Conservation (phyloP, 2,888 invertebrate genomes). For the Euplagia quadripunctaria region DNA sequence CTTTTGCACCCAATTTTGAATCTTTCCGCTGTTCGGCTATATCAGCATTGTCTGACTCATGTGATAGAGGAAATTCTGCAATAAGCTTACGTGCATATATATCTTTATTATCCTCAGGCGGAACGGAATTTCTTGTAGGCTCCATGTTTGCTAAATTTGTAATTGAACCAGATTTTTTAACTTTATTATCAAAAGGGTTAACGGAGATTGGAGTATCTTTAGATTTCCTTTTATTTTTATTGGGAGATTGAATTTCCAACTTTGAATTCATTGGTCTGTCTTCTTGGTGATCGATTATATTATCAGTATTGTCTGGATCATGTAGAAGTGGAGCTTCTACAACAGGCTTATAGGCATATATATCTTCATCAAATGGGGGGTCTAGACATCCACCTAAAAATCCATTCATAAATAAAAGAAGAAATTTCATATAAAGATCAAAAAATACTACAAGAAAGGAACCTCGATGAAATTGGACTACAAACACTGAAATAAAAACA, state of each 20-base stretch:
- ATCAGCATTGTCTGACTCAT: not conserved
- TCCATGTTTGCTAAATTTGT: conserved; percentile 37
- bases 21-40: not conserved
- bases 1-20: not conserved
- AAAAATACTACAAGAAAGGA: not conserved
- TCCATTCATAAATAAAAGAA: not conserved
- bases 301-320: conserved; percentile 1
- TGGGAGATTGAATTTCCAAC: not conserved
- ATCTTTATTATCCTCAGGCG: not conserved
- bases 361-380: conserved; percentile 78
- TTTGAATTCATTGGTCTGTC: not conserved
- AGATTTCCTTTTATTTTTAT: conserved; percentile 43
- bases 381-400: conserved; percentile 79
- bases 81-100: not conserved
- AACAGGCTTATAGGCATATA: conserved; percentile 64
- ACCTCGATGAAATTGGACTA: no score
- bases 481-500: no score
- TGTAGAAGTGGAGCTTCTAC: conserved; percentile 2
- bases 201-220: conserved; percentile 24
- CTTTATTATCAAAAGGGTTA: conserved; percentile 16
- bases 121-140: not conserved
- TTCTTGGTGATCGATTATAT: not conserved
- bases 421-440: not conserved
- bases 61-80: not conserved
- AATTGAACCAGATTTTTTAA: conserved; percentile 42